phyloP scores from a whole-genome alignment of 2,797 vertebrate species.

The Cryptoblepharus egeriae region DNA sequence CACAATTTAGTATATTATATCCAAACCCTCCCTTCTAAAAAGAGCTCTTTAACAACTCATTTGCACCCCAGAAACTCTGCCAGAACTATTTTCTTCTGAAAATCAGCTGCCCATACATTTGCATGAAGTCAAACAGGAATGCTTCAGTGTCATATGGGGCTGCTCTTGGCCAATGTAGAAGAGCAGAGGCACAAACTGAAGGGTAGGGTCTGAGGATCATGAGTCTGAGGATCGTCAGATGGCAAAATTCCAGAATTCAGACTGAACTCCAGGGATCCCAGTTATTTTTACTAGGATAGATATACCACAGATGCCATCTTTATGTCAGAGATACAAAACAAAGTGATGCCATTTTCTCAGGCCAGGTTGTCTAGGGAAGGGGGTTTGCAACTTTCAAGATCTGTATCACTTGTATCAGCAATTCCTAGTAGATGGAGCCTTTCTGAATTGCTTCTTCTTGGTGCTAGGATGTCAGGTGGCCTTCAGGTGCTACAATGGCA shows the following conservation, averaged over 20 bases:
- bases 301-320: not conserved
- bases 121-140: not conserved
- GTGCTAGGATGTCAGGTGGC: not conserved
- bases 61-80: not conserved
- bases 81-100: not conserved
- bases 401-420: not conserved
- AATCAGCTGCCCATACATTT: not conserved
- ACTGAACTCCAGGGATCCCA: not conserved
- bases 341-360: not conserved
- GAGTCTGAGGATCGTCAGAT: not conserved
- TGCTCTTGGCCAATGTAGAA: not conserved
- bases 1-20: too few species aligned
- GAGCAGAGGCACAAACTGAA: not conserved
- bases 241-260: not conserved
- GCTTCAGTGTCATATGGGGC: not conserved
- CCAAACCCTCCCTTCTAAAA: too few species aligned
- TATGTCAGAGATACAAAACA: not conserved
- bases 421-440: conserved; percentile 12
- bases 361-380: not conserved
- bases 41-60: too few species aligned
- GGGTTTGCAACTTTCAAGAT: not conserved
- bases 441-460: conserved; percentile 5
- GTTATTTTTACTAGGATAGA: not conserved
- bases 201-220: not conserved
- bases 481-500: conserved; percentile 30